phyloP scores from a whole-genome alignment of 2,888 invertebrate species.

The Tetrapedia diversipes region DNA sequence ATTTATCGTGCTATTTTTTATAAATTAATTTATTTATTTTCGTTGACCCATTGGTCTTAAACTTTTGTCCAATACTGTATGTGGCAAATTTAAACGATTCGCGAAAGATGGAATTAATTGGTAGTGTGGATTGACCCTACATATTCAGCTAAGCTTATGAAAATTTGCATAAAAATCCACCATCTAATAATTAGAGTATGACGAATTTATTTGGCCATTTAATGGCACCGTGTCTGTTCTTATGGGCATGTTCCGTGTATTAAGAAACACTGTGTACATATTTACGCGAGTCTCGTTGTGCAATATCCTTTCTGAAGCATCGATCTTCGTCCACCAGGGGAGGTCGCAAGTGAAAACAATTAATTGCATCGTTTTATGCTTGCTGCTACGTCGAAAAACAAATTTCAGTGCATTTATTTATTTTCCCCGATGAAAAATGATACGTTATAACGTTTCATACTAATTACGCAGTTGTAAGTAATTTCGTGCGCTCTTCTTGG shows the following conservation, averaged over 20 bases:
- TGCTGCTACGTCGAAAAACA: constrained; percentile 17
- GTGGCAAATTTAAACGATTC: too few relatives aligned
- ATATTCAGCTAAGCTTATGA: too few relatives aligned
- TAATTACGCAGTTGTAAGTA: too few relatives aligned
- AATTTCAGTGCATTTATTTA: constrained; percentile 7
- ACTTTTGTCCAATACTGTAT: too few relatives aligned
- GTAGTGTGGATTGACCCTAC: too few relatives aligned
- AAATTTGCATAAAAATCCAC: too few relatives aligned
- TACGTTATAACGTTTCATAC: background rate
- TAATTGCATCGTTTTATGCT: constrained; percentile 35
- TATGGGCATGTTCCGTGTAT: background rate
- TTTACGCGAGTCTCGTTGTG: constrained; percentile 27
- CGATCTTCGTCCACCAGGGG: constrained; percentile 49
- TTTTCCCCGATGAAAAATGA: background rate
- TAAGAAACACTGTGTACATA: background rate
- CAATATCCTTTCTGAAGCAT: constrained; percentile 46
- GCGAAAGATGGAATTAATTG: too few relatives aligned
- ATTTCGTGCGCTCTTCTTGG: too few relatives aligned
- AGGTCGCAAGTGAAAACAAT: constrained; percentile 20
- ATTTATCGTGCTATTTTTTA: too few relatives aligned
- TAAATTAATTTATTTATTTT: too few relatives aligned
- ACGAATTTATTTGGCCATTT: background rate
- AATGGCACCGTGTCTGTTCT: background rate
- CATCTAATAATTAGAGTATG: too few relatives aligned
- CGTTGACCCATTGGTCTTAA: too few relatives aligned